These are phyloP conservation scores for Rotaria magnacalcarata DNA, from an alignment of 2,888 invertebrate species.

Conservation along the genomic window DNA sequence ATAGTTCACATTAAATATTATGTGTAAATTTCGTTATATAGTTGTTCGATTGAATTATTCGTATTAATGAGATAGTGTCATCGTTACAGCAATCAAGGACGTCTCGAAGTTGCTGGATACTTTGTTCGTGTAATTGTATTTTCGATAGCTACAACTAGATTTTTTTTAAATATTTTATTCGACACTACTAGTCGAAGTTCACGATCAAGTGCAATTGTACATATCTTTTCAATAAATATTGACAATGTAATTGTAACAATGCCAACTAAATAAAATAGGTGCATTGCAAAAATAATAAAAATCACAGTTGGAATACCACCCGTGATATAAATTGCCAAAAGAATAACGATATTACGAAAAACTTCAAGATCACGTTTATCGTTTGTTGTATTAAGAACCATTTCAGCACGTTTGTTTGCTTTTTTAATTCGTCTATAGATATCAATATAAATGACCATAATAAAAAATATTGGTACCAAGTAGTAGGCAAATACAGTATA, in stretches of 20 bases:
- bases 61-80: too few species aligned
- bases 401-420: background rate
- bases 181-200: background rate
- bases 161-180: background rate
- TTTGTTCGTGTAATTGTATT: background rate
- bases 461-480: background rate
- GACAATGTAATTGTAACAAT: background rate
- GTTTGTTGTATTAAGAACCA: background rate
- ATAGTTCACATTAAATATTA: too few species aligned
- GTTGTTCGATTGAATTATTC: too few species aligned
- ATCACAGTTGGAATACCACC: background rate
- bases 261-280: background rate
- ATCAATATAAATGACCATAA: background rate
- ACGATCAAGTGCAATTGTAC: background rate
- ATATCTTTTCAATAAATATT: background rate
- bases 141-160: background rate
- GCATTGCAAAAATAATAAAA: background rate
- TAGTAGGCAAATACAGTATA: background rate
- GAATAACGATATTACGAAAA: conserved; percentile 21
- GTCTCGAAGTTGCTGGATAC: too few species aligned
- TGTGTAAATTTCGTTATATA: too few species aligned
- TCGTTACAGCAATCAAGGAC: too few species aligned
- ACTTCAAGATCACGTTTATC: conserved; percentile 18
- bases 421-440: background rate
- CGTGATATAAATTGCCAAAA: background rate